Base-by-base conservation (phyloP, 2,113 vertebrate genomes). In the Geococcyx californianus region DNA sequence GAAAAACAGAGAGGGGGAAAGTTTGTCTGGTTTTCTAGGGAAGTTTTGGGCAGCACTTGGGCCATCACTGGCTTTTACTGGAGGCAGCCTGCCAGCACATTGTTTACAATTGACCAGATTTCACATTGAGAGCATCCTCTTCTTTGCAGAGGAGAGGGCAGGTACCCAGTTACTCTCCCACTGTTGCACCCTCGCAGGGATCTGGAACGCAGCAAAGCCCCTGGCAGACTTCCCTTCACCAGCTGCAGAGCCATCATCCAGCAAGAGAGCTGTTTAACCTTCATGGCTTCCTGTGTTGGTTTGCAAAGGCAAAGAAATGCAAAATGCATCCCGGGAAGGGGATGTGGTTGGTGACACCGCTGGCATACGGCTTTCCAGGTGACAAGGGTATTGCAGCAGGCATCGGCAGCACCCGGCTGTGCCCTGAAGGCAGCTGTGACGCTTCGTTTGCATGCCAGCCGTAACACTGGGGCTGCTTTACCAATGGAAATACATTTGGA, bases 381-480 rank as follows among this genome's bases (percentile, higher is more conserved):
- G 13, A 14, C 60, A 5, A 38, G 59, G 68, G 40, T 14, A 20
- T 19, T 19, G 74, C 63, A 42, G 84, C 45, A 33, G 56, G 36
- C 68, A 45, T 4, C 24, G 6, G 54, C 63, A 73, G 67, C 76
- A 51, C 47, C 81, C 56, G 1, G 1, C 84, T 67, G 70, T 63
- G 84, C 47, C 82, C 51, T 3, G 3, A 4, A 16, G 52, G 74
- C 6, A 7, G 55, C 13, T 24, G 74, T 5, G 10, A 36, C 0
- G 0, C 84, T 64, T 62, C 0, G 17, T 94, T 87, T 89, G 75
- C 94, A 64, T 96, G 70, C 91, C 78, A 69, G 33, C 64, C 31
- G 0, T 2, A 8, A 3, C 1, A 1, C 75, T 3, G 1, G 60
- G 20, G 38, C 36, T 1, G 2, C 33, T 59, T 24, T 21, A 21